Evolutionary conservation across 2,113 vertebrate species (phyloP).

Genomic region (Bubo blakistoni): DNA sequence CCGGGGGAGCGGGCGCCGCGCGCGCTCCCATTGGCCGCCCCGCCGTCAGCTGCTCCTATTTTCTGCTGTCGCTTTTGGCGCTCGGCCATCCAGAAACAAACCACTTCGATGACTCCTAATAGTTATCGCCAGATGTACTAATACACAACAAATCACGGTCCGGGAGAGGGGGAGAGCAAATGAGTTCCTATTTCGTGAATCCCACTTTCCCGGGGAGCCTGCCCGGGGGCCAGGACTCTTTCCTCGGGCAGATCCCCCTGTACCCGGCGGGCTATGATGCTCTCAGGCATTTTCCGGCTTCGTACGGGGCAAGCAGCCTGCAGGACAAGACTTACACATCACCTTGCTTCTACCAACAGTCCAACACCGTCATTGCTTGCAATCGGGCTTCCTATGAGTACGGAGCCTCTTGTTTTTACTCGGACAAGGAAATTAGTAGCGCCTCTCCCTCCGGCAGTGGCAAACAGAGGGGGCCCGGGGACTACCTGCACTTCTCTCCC

Average conservation of each 20-base stretch:
- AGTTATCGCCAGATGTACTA: conserved; percentile 90
- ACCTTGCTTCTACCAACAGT: conserved; percentile 82
- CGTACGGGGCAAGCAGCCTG: conserved; percentile 79
- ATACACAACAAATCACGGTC: conserved; percentile 88
- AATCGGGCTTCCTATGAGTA: conserved; percentile 81
- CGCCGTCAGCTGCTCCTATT: conserved; percentile 89
- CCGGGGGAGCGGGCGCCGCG: conserved; percentile 80
- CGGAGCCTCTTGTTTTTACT: conserved; percentile 82
- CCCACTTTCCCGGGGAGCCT: conserved; percentile 82
- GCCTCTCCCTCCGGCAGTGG: conserved; percentile 73
- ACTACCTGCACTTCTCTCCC: conserved; percentile 78
- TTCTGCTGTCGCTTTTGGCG: conserved; percentile 88
- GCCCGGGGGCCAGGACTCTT: conserved; percentile 79
- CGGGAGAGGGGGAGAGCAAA: conserved; percentile 81
- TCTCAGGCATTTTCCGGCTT: conserved; percentile 82
- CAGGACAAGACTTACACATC: conserved; percentile 82
- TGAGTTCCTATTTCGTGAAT: conserved; percentile 89
- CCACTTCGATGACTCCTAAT: conserved; percentile 88
- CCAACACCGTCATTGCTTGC: conserved; percentile 81
- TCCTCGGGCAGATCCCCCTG: conserved; percentile 78
- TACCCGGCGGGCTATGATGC: conserved; percentile 80
- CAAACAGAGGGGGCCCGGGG: conserved; percentile 78
- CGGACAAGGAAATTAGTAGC: conserved; percentile 80
- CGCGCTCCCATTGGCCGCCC: conserved; percentile 86
- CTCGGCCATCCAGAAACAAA: conserved; percentile 90